These are phyloP conservation scores for Gallirallus australis DNA, from an alignment of 2,797 vertebrate genomes.

Conservation along the genomic window DNA sequence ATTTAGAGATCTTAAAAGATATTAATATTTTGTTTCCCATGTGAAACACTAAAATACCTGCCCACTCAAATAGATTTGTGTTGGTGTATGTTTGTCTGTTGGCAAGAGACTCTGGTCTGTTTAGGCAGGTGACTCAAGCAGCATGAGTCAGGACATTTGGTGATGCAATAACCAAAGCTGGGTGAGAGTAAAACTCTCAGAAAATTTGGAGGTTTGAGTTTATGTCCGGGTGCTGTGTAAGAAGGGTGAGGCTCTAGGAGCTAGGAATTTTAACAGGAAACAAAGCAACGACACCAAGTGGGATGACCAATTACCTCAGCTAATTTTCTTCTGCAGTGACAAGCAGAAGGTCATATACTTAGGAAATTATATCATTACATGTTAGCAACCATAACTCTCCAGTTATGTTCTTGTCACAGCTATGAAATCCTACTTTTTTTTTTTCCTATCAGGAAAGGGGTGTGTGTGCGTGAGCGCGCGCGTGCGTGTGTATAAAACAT, in stretches of 20 bases:
- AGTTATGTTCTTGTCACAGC: conserved; percentile 9
- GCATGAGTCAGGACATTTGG: not conserved
- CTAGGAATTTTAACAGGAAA: not conserved
- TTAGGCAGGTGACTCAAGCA: not conserved
- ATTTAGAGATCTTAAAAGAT: not conserved
- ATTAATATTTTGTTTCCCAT: not conserved
- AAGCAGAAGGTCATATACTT: not conserved
- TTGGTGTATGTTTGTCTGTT: not conserved
- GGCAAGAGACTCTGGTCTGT: not conserved
- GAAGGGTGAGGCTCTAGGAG: not conserved
- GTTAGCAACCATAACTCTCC: conserved; percentile 20
- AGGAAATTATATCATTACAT: conserved; percentile 4
- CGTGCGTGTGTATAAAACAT: not conserved
- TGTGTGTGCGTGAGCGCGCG: not conserved
- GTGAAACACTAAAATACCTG: not conserved
- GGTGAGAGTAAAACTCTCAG: not conserved
- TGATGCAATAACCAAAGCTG: not conserved
- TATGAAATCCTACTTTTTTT: conserved; percentile 5
- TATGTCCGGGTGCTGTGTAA: not conserved
- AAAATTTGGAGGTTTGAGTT: not conserved
- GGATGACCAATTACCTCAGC: not conserved
- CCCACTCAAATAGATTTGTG: not conserved
- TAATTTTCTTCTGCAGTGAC: not conserved
- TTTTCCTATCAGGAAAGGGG: not conserved
- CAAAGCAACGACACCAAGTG: not conserved